phyloP scores from a whole-genome alignment of 2,797 vertebrate genomes.

The Myotis daubentonii region DNA sequence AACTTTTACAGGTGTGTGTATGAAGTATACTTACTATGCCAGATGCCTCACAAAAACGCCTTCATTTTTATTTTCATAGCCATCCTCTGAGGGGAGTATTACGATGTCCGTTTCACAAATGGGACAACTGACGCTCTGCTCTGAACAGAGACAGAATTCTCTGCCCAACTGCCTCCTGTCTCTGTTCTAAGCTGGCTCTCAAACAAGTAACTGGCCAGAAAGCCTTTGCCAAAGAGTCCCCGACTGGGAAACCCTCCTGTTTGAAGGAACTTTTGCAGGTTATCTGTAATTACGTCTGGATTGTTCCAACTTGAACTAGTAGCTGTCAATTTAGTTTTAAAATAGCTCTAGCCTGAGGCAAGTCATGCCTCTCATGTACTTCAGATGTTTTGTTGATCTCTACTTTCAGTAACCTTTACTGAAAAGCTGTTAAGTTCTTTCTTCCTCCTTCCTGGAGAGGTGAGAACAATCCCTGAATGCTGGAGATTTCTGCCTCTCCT shows the following conservation, averaged over 20 bases:
- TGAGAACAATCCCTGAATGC: not conserved
- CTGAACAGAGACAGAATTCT: not conserved
- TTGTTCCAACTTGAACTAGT: constrained; percentile 63
- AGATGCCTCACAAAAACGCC: not conserved
- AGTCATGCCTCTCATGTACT: not conserved
- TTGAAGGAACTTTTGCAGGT: not conserved
- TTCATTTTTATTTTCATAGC: not conserved
- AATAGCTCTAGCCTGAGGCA: constrained; percentile 49
- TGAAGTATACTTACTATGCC: not conserved
- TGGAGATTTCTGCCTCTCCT: not conserved
- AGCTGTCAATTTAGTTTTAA: constrained; percentile 44
- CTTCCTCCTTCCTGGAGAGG: constrained; percentile 12
- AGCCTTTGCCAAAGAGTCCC: not conserved
- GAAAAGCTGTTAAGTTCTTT: not conserved
- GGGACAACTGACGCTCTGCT: not conserved
- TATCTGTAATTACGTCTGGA: constrained; percentile 61
- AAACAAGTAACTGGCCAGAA: not conserved
- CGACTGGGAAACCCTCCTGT: not conserved
- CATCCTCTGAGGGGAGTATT: not conserved
- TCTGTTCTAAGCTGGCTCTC: not conserved
- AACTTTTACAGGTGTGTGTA: not conserved
- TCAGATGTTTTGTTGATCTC: not conserved
- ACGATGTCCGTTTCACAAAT: not conserved
- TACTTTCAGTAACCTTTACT: not conserved
- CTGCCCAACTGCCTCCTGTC: not conserved